These are phyloP conservation scores for Sinocyclocheilus maitianheensis DNA, from an alignment of 2,113 vertebrate species.

Conservation along the genomic window DNA sequence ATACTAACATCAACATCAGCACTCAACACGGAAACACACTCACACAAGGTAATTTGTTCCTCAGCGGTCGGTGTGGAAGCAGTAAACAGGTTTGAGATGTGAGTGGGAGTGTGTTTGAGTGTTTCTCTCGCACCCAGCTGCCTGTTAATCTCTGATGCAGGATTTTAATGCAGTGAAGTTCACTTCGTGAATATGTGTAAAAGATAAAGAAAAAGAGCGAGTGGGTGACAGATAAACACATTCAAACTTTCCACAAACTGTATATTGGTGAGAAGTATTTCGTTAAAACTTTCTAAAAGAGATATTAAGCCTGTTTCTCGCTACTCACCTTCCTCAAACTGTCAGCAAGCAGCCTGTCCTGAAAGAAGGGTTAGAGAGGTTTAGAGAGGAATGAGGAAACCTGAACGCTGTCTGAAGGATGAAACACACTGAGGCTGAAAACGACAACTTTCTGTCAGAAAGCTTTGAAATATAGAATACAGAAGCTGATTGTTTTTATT, in stretches of 20 bases:
- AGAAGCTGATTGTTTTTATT: neutral
- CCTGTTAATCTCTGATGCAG: conserved; percentile 28
- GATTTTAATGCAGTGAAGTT: conserved; percentile 21
- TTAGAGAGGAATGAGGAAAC: neutral
- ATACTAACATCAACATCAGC: conserved; percentile 9
- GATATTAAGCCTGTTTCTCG: neutral
- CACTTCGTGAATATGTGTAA: neutral
- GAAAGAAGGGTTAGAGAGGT: neutral
- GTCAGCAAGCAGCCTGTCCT: neutral
- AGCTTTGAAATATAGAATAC: neutral
- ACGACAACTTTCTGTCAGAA: neutral
- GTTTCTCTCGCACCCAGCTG: neutral
- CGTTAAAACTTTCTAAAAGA: neutral
- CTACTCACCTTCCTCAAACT: neutral
- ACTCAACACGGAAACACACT: conserved; percentile 7
- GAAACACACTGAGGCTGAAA: neutral
- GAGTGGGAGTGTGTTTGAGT: conserved; percentile 36
- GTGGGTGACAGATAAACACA: conserved; percentile 19
- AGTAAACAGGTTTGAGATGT: conserved; percentile 16
- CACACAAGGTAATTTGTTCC: conserved; percentile 24
- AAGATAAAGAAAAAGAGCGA: neutral
- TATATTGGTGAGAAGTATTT: neutral
- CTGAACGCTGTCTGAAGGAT: neutral
- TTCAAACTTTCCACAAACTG: neutral
- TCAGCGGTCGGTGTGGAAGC: neutral